Evolutionary conservation across 2,888 invertebrate species (phyloP).

Genomic region (Steinernema scapterisci): DNA sequence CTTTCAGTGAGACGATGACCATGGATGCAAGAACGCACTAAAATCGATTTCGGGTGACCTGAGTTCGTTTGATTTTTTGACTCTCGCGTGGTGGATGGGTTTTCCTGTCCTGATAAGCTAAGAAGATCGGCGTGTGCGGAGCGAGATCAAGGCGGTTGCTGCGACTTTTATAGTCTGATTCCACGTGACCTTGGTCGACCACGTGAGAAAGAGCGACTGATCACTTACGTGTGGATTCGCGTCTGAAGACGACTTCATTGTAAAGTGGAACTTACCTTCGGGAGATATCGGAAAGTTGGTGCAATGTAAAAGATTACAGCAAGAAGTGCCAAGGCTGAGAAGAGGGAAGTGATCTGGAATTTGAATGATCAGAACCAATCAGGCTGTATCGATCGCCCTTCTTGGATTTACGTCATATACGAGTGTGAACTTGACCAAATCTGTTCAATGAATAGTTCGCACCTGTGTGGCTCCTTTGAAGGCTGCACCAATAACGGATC

Average conservation of each 20-base stretch:
- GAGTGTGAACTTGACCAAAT: too few species aligned
- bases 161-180: constrained; percentile 1
- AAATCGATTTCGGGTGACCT: not conserved
- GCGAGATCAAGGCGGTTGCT: not conserved
- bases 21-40: constrained; percentile 61
- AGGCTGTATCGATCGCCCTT: too few species aligned
- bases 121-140: not conserved
- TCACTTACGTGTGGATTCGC: not conserved
- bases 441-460: too few species aligned
- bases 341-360: constrained; percentile 58
- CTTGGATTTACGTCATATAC: too few species aligned
- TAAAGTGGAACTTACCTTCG: constrained; percentile 44
- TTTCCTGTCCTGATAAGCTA: not conserved
- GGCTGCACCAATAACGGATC: constrained; percentile 63
- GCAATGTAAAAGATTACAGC: constrained; percentile 64
- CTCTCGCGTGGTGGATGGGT: not conserved
- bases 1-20: constrained; percentile 61
- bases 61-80: not conserved
- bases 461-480: constrained; percentile 63
- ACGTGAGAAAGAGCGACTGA: not conserved
- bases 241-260: not conserved
- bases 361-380: not conserved
- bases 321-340: constrained; percentile 61
- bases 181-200: constrained; percentile 7
- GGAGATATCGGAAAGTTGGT: constrained; percentile 62